These are phyloP conservation scores for Mus minutoides DNA, from an alignment of 2,797 vertebrate genomes.

Conservation along the genomic window DNA sequence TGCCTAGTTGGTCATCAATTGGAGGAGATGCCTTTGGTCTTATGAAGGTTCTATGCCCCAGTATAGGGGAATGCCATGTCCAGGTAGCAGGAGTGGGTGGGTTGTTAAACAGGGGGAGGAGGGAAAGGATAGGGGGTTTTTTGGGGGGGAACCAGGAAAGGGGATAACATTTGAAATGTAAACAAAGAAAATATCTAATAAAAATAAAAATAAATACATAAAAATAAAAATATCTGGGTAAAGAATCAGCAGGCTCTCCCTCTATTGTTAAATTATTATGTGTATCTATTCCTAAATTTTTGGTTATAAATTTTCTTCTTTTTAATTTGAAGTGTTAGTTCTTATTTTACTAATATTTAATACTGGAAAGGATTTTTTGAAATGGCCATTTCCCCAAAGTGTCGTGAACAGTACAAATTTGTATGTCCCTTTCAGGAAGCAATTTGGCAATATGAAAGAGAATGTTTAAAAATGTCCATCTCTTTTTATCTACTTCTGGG, in stretches of 20 bases:
- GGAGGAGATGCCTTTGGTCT: too few relatives aligned
- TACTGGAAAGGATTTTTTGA: constrained; percentile 62
- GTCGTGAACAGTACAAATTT: constrained; percentile 71
- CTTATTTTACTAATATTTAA: constrained; percentile 72
- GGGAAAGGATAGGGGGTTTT: too few relatives aligned
- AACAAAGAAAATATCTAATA: too few relatives aligned
- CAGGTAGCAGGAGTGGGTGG: too few relatives aligned
- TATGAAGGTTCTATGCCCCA: too few relatives aligned
- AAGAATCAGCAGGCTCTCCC: constrained; percentile 42
- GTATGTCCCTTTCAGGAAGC: constrained; percentile 68
- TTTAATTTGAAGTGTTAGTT: constrained; percentile 67
- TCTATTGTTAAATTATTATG: constrained; percentile 63
- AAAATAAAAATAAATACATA: too few relatives aligned
- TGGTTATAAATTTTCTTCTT: constrained; percentile 71
- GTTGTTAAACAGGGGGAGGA: too few relatives aligned
- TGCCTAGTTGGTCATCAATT: too few relatives aligned
- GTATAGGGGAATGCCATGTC: too few relatives aligned
- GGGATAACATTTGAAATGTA: too few relatives aligned
- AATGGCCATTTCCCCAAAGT: constrained; percentile 72
- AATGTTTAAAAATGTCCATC: constrained; percentile 65
- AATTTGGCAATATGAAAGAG: constrained; percentile 68
- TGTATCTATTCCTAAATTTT: constrained; percentile 52
- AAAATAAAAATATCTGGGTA: background rate
- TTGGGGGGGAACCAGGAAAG: too few relatives aligned
- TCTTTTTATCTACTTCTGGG: constrained; percentile 66